phyloP scores from a whole-genome alignment of 2,113 vertebrate genomes.

The Lepisosteus osseus region DNA sequence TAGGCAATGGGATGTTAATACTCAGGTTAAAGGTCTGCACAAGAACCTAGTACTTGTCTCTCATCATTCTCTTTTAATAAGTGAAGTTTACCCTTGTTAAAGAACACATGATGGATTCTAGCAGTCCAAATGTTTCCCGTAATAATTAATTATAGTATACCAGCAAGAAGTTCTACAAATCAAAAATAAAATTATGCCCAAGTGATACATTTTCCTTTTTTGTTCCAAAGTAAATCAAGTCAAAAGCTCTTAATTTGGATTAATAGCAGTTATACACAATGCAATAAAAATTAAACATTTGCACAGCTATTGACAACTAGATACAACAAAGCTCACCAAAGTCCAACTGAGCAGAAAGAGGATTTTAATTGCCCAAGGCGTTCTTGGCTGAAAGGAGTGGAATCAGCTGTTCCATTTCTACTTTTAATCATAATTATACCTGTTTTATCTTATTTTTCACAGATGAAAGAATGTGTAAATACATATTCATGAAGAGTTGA shows the following conservation, averaged over 20 bases:
- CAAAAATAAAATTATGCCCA: too few relatives aligned
- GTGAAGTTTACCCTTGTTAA: too few relatives aligned
- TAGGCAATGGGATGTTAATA: too few relatives aligned
- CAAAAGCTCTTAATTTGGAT: not conserved
- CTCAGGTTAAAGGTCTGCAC: too few relatives aligned
- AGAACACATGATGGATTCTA: too few relatives aligned
- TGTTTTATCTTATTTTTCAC: not conserved
- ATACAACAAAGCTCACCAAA: not conserved
- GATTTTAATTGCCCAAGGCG: not conserved
- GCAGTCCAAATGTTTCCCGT: too few relatives aligned
- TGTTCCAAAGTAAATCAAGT: too few relatives aligned
- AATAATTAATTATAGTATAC: too few relatives aligned
- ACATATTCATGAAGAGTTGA: not conserved
- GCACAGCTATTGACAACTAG: not conserved
- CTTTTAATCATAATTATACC: not conserved
- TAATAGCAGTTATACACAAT: not conserved
- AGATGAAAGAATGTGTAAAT: not conserved
- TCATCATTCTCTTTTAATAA: too few relatives aligned
- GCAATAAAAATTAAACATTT: not conserved
- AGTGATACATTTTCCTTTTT: too few relatives aligned
- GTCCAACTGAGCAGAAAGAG: not conserved
- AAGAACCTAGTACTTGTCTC: too few relatives aligned
- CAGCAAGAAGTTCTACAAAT: too few relatives aligned
- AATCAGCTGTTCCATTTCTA: not conserved
- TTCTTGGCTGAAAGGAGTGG: not conserved